Evolutionary conservation across 2,888 invertebrate genomes (phyloP), one percentile per base, ranked within the genome.

Genomic region (Zele albiditarsus): DNA sequence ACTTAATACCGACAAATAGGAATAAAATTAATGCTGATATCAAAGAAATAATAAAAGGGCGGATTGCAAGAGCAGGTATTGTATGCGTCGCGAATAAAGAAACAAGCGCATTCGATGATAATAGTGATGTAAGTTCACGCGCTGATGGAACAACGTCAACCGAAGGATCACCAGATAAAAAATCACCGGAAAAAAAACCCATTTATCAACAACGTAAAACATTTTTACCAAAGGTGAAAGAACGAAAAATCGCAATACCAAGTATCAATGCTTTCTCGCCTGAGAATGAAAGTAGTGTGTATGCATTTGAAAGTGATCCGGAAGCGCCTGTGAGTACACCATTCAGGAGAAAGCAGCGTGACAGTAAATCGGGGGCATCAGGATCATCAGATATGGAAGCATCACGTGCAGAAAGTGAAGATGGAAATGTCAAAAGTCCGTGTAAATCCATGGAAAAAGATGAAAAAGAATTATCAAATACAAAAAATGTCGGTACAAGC

Each of bases 251-350:
- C 33, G 83, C 82, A 23, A 77, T 86, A 4, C 90, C 90, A 0
- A 92, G 90, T 81, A 89, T 91, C 3, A 92, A 90, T 82, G 93
- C 94, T 0, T 94, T 94, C 86, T 93, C 93, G 0, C 92, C 92
- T 0, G 93, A 93, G 80, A 93, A 94, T 83, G 94, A 94, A 84
- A 93, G 93, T 76, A 94, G 94, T 75, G 92, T 94, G 20, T 94
- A 94, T 82, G 94, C 94, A 2, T 94, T 94, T 84, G 93, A 94
- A 79, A 93, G 93, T 78, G 93, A 94, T 60, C 91, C 91, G 38
- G 93, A 93, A 76, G 90, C 91, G 23, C 90, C 90, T 0, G 88
- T 91, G 27, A 91, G 90, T 73, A 92, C 92, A 20, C 93, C 93
- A 0, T 93, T 93, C 84, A 80, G 89, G 78, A 81, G 88, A 73